Conservation (phyloP, 2,113 vertebrate species). For the Aegypius monachus region DNA sequence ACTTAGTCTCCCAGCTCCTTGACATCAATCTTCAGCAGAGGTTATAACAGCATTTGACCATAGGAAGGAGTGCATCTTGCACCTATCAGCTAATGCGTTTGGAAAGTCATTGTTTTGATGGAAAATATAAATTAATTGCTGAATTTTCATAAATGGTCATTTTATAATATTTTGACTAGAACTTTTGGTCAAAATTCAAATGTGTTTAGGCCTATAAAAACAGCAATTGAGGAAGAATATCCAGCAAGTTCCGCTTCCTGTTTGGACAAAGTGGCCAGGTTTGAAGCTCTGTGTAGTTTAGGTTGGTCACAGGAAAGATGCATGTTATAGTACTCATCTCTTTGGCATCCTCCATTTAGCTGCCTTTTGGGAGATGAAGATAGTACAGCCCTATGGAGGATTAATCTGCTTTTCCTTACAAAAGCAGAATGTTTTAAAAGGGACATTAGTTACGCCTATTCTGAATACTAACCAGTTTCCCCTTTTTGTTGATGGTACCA, state of each 20-base stretch:
- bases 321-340: background rate
- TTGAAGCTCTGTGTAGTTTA: background rate
- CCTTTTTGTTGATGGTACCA: background rate
- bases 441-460: background rate
- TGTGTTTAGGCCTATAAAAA: background rate
- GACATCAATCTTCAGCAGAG: background rate
- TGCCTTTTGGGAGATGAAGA: background rate
- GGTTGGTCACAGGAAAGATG: background rate
- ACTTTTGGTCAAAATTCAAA: background rate
- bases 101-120: background rate
- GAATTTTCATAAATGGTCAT: background rate
- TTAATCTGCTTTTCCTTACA: background rate
- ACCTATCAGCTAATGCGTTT: background rate
- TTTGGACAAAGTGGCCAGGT: background rate
- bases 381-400: background rate
- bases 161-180: background rate
- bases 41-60: background rate
- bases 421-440: background rate
- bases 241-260: background rate
- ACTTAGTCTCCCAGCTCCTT: background rate
- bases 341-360: background rate
- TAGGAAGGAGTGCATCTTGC: background rate
- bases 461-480: background rate
- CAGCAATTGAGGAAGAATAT: background rate
- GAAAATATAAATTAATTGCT: background rate